phyloP scores from a whole-genome alignment of 2,888 invertebrate species.

The Notodonta ziczac region DNA sequence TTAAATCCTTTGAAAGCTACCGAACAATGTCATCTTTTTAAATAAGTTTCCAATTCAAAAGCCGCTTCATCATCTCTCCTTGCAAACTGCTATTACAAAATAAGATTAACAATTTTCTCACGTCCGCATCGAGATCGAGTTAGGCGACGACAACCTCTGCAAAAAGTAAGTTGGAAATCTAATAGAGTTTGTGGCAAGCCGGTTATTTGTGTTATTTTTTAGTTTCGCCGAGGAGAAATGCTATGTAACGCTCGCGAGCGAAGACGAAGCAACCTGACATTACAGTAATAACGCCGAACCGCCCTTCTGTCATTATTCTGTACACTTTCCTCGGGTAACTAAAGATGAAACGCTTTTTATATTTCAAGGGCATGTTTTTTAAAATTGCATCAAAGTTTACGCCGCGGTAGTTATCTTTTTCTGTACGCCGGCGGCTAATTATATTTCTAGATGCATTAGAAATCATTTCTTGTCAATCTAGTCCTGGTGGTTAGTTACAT shows the following conservation, averaged over 20 bases:
- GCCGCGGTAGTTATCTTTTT: conserved; percentile 28
- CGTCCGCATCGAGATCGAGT: conserved; percentile 78
- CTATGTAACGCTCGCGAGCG: conserved; percentile 77
- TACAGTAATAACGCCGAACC: conserved; percentile 79
- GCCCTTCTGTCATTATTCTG: conserved; percentile 80
- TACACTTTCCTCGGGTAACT: conserved; percentile 74
- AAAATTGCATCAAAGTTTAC: conserved; percentile 54
- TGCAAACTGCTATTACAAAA: conserved; percentile 67
- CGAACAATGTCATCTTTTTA: conserved; percentile 45
- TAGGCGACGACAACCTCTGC: conserved; percentile 77
- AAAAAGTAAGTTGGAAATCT: conserved; percentile 81
- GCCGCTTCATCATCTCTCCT: conserved; percentile 55
- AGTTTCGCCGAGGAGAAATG: conserved; percentile 73
- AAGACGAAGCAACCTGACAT: conserved; percentile 77
- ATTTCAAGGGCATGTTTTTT: conserved; percentile 58
- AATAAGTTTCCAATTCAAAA: conserved; percentile 57
- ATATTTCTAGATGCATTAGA: conserved; percentile 20
- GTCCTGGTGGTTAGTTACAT: conserved; percentile 10
- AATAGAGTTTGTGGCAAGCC: conserved; percentile 81
- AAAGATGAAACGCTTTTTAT: conserved; percentile 64
- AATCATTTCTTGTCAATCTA: conserved; percentile 22
- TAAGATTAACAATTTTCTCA: conserved; percentile 78
- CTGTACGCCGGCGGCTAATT: conserved; percentile 22
- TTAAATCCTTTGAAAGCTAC: conserved; percentile 39
- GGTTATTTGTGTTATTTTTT: conserved; percentile 80